phyloP scores from a whole-genome alignment of 2,888 invertebrate species.

The Ophion costatus region DNA sequence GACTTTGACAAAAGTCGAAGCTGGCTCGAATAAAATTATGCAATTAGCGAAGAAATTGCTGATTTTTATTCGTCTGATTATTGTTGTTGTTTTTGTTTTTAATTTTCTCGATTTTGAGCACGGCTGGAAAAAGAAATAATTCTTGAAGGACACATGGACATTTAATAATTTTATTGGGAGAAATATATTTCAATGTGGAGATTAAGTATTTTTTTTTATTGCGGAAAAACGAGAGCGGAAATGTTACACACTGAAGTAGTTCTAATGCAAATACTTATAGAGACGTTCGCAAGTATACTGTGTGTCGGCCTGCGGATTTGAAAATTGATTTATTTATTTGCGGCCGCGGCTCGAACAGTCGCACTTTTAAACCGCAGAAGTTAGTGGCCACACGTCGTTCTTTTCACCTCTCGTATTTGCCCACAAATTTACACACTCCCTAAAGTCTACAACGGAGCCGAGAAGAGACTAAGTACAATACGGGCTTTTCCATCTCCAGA shows the following conservation, averaged over 20 bases:
- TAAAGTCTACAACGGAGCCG: conserved; percentile 10
- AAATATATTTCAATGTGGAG: background rate
- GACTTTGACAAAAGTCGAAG: background rate
- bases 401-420: conserved; percentile 54
- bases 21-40: background rate
- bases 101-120: background rate
- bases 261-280: conserved; percentile 5
- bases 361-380: conserved; percentile 60
- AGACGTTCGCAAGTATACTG: conserved; percentile 11
- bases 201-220: background rate
- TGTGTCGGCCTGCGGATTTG: background rate
- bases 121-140: background rate
- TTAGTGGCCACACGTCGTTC: conserved; percentile 52
- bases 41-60: background rate
- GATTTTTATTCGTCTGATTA: background rate
- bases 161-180: background rate
- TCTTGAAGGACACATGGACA: background rate
- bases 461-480: background rate
- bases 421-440: conserved; percentile 39
- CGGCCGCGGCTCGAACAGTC: conserved; percentile 57
- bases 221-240: background rate
- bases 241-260: background rate
- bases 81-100: background rate
- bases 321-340: conserved; percentile 42
- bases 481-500: background rate